Percentiles rank a stretch among this genome's conserved stretches.
phyloP scores from a whole-genome alignment of 2,888 invertebrate genomes.

The Apodemia mormo region DNA sequence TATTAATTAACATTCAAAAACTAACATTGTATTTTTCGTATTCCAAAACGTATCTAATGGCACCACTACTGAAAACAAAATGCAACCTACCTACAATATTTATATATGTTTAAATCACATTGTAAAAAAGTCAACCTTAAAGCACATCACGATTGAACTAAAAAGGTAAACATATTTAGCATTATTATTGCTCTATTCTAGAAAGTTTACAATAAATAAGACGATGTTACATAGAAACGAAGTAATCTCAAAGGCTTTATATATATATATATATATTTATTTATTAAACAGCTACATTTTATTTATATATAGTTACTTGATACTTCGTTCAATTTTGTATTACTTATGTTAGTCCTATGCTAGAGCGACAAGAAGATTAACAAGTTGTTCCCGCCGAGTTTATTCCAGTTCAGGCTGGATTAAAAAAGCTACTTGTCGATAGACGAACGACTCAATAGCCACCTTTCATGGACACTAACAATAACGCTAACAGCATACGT shows the following conservation, averaged over 20 bases:
- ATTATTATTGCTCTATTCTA: slow-evolving; percentile 59
- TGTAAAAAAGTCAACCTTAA: slow-evolving; percentile 41
- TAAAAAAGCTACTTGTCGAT: slow-evolving; percentile 10
- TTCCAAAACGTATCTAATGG: slow-evolving; percentile 50
- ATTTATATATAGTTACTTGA: slow-evolving; percentile 50
- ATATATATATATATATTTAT: slow-evolving; percentile 47
- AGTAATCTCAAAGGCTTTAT: slow-evolving; percentile 63
- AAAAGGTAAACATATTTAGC: slow-evolving; percentile 48
- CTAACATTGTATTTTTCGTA: slow-evolving; percentile 20
- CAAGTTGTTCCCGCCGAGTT: slow-evolving; percentile 68
- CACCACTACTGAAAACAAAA: slow-evolving; percentile 60
- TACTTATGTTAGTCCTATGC: slow-evolving; percentile 58
- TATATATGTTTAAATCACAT: slow-evolving; percentile 31
- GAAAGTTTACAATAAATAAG: slow-evolving; percentile 47
- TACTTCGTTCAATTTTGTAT: slow-evolving; percentile 61
- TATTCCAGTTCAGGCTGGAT: slow-evolving; percentile 33
- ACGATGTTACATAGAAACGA: slow-evolving; percentile 42
- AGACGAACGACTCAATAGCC: neutral
- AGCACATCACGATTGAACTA: slow-evolving; percentile 50
- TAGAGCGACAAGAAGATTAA: slow-evolving; percentile 59
- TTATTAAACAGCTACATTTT: slow-evolving; percentile 63
- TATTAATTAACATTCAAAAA: neutral
- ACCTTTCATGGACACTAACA: neutral
- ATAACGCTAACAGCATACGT: neutral
- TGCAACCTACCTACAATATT: slow-evolving; percentile 33